These are phyloP conservation scores for Hyperoplus lanceolatus DNA, from an alignment of 2,797 vertebrate genomes.

Conservation along the genomic window DNA sequence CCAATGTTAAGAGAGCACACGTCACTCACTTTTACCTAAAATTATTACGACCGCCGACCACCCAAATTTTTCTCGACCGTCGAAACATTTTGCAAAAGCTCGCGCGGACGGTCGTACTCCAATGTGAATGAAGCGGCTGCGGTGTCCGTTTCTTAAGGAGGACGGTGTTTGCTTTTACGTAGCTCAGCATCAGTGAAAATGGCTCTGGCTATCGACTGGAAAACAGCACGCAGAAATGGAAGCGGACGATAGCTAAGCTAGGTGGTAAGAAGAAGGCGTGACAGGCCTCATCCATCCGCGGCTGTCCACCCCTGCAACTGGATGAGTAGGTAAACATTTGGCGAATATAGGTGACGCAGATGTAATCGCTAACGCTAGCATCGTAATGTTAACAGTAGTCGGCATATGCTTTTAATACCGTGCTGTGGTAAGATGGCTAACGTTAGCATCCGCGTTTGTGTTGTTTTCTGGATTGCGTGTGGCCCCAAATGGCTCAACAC, in stretches of 20 bases:
- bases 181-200: constrained; percentile 83
- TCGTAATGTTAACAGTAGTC: constrained; percentile 23
- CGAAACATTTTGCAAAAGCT: constrained; percentile 61
- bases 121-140: constrained; percentile 56
- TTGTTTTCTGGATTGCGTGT: constrained; percentile 53
- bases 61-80: constrained; percentile 77
- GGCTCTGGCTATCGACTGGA: constrained; percentile 85
- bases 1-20: constrained; percentile 86
- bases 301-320: constrained; percentile 68
- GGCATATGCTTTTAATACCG: constrained; percentile 34
- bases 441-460: constrained; percentile 63
- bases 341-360: constrained; percentile 49
- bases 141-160: constrained; percentile 53
- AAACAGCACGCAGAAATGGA: constrained; percentile 86
- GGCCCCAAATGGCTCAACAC: constrained; percentile 56
- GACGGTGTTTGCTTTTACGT: constrained; percentile 60
- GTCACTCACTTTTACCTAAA: constrained; percentile 87
- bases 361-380: constrained; percentile 51
- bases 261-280: constrained; percentile 83
- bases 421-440: constrained; percentile 56
- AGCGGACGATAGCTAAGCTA: constrained; percentile 78
- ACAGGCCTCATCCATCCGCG: constrained; percentile 85
- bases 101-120: constrained; percentile 17
- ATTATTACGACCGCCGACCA: constrained; percentile 78
- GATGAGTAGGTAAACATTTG: constrained; percentile 84